phyloP scores from a whole-genome alignment of 2,888 invertebrate genomes.

The Gastracanthus pulcherrimus region DNA sequence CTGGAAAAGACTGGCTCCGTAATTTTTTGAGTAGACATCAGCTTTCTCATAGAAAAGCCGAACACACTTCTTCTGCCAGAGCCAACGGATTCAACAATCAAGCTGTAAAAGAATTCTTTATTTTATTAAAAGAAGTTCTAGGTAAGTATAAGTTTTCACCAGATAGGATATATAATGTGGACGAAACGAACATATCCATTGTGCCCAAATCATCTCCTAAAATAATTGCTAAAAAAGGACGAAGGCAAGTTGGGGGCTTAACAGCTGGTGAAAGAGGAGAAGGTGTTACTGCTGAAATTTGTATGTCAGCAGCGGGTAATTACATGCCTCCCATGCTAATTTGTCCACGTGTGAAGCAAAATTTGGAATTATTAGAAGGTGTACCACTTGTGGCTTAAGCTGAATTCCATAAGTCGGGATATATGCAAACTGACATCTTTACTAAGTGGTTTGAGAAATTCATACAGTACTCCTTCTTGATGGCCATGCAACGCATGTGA shows the following conservation, averaged over 20 bases:
- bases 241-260: conserved; percentile 64
- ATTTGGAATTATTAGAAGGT: neutral
- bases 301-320: conserved; percentile 62
- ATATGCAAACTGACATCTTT: neutral
- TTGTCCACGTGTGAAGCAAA: conserved; percentile 46
- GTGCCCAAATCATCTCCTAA: conserved; percentile 64
- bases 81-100: conserved; percentile 22
- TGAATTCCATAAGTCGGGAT: conserved; percentile 50
- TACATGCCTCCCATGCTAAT: conserved; percentile 47
- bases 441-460: conserved; percentile 73
- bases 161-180: no score
- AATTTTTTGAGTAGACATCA: neutral
- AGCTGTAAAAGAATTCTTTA: conserved; percentile 18
- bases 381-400: conserved; percentile 19
- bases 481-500: conserved; percentile 69
- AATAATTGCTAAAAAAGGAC: conserved; percentile 65
- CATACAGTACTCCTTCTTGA: conserved; percentile 70
- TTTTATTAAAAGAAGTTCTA: neutral
- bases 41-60: no score
- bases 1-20: conserved; percentile 28
- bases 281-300: conserved; percentile 64
- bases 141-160: no score
- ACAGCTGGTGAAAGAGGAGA: conserved; percentile 66
- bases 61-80: neutral
- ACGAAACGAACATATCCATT: conserved; percentile 33